These are phyloP conservation scores for Noturus placidus DNA, from an alignment of 2,113 vertebrate species.

Conservation along the genomic window DNA sequence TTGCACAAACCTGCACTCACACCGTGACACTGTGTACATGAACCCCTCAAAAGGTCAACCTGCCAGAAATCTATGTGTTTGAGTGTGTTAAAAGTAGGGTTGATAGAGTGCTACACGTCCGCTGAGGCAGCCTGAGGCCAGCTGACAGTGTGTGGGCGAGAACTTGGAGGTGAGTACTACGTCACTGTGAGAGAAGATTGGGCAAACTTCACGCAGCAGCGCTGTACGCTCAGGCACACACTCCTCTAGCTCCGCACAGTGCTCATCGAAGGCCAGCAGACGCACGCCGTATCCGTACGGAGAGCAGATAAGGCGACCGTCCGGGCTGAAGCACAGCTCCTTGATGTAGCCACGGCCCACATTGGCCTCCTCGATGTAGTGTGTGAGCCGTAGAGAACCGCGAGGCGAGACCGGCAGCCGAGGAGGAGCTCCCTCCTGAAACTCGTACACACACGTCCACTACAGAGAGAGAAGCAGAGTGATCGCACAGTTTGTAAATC, in stretches of 20 bases:
- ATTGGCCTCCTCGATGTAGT: slow-evolving; percentile 97
- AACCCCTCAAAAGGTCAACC: background rate
- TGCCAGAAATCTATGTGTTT: background rate
- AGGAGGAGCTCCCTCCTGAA: slow-evolving; percentile 83
- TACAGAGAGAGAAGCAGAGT: slow-evolving; percentile 58
- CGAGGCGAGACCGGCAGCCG: slow-evolving; percentile 85
- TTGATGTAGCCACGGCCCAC: slow-evolving; percentile 97
- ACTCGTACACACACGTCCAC: slow-evolving; percentile 99
- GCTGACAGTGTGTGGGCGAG: slow-evolving; percentile 98
- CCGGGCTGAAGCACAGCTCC: slow-evolving; percentile 97
- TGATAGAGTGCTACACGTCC: slow-evolving; percentile 96
- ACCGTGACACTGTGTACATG: slow-evolving; percentile 9
- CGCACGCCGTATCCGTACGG: slow-evolving; percentile 95
- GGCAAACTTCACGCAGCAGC: slow-evolving; percentile 88
- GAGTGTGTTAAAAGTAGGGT: slow-evolving; percentile 87
- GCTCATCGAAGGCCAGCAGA: slow-evolving; percentile 88
- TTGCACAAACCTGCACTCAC: slow-evolving; percentile 28
- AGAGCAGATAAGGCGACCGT: slow-evolving; percentile 95
- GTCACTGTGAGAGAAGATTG: slow-evolving; percentile 95
- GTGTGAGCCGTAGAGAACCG: slow-evolving; percentile 90
- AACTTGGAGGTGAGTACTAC: slow-evolving; percentile 99
- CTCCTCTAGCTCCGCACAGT: slow-evolving; percentile 93
- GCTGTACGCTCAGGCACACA: slow-evolving; percentile 89
- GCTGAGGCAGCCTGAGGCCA: slow-evolving; percentile 98
- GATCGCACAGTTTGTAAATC: background rate